Evolutionary conservation across 2,888 invertebrate genomes (phyloP), one percentile per base, ranked within the genome.

Genomic region (Lepetodrilus schrolli): DNA sequence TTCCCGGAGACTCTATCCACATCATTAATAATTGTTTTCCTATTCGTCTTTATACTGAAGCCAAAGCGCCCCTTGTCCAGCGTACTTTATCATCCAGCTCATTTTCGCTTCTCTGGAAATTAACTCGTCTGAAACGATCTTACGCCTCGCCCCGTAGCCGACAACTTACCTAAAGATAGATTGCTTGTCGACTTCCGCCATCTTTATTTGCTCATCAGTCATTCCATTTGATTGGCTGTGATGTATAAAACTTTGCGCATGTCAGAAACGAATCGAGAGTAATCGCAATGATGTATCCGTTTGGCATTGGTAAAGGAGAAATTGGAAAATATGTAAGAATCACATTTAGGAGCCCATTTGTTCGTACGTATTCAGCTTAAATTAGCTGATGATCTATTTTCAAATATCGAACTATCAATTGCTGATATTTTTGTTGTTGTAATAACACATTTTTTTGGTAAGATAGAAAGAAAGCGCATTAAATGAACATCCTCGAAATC

Each of bases 81-180:
- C 58, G 34, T 58, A 58, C 58, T n/a, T 58, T 58, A 58, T 58
- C 58, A 5, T 13, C 13, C 7, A 13, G 26, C 58, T 58, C 58
- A 58, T 58, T 58, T 58, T 58, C 58, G 58, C 58, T 34, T 58
- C n/a, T 58, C 58, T 58, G 58, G 34, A 58, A 58, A 58, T 58
- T 26, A 58, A 58, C 58, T 58, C 58, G 17, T 58, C 58, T 58
- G 17, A 58, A 58, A 58, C 58, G 58, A 30, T 58, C 58, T 58
- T 58, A 30, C 58, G 58, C 58, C 17, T 2, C 13, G 30, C 26
- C 17, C 58, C 30, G 34, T 34, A 58, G 34, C 26, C 58, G 34
- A n/a, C 58, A 58, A 58, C 58, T 34, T 58, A 58, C 58, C 30
- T 30, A 30, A 58, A 58, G 58, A 58, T 58, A 30, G 58, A 58